These are phyloP conservation scores for Iguana delicatissima DNA, from an alignment of 2,797 vertebrate genomes.

Conservation along the genomic window DNA sequence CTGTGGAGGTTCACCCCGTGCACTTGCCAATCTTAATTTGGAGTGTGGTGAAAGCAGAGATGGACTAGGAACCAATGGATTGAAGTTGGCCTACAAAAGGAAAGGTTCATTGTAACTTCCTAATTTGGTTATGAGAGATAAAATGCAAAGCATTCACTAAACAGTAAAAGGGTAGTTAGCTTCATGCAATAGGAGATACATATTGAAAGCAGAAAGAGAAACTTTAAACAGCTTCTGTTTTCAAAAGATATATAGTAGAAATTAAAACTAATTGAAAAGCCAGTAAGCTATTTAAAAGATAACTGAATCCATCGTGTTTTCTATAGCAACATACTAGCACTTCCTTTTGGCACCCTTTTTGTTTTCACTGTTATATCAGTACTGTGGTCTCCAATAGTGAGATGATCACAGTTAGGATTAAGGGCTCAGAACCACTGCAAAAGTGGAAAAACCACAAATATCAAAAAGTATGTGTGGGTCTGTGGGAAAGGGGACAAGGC, in stretches of 20 bases:
- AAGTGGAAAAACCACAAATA: too few relatives aligned
- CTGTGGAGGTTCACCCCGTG: constrained; percentile 79
- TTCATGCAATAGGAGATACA: constrained; percentile 10
- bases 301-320: neutral
- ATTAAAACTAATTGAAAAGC: constrained; percentile 45
- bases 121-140: constrained; percentile 75
- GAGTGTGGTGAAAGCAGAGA: constrained; percentile 86
- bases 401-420: neutral
- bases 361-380: constrained; percentile 28
- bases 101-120: constrained; percentile 79
- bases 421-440: too few relatives aligned
- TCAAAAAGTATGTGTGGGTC: too few relatives aligned
- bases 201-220: accelerated
- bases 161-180: constrained; percentile 43
- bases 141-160: constrained; percentile 67
- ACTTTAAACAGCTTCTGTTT: neutral
- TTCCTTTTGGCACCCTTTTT: constrained; percentile 19
- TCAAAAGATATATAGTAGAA: neutral
- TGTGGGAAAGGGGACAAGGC: too few relatives aligned
- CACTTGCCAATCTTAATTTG: constrained; percentile 80
- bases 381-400: constrained; percentile 1
- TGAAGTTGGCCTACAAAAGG: constrained; percentile 85
- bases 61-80: constrained; percentile 82
- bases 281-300: constrained; percentile 13
- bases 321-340: constrained; percentile 15